phyloP scores from a whole-genome alignment of 2,888 invertebrate species.

The Agonopterix subpropinquella region DNA sequence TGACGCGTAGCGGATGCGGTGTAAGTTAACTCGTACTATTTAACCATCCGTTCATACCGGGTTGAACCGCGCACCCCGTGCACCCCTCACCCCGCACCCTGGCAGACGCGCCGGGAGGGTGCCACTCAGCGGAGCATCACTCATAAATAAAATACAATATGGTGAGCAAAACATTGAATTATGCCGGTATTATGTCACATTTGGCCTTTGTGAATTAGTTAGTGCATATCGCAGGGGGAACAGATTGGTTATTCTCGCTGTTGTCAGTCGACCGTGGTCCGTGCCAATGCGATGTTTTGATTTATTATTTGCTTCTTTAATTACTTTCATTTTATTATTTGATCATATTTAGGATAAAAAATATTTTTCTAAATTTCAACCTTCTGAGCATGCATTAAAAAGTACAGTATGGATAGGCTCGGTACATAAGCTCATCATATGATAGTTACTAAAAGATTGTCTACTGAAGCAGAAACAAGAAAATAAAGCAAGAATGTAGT shows the following conservation, averaged over 20 bases:
- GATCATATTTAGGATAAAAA: not conserved
- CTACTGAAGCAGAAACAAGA: not conserved
- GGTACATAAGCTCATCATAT: no score
- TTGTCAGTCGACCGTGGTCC: constrained; percentile 45
- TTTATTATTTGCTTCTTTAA: constrained; percentile 31
- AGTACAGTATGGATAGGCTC: no score
- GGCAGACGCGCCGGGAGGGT: constrained; percentile 12
- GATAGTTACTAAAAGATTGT: no score
- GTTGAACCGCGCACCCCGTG: constrained; percentile 50
- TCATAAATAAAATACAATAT: constrained; percentile 78
- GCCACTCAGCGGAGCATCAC: constrained; percentile 61
- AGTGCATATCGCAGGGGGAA: constrained; percentile 51
- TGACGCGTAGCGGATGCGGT: constrained; percentile 69
- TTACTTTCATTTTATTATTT: not conserved
- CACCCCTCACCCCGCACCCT: constrained; percentile 10
- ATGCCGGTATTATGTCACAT: constrained; percentile 75
- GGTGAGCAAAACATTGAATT: constrained; percentile 77
- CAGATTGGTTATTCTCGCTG: constrained; percentile 51
- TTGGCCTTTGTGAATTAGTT: constrained; percentile 75
- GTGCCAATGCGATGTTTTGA: constrained; percentile 22
- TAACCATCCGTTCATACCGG: constrained; percentile 70
- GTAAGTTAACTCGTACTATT: constrained; percentile 73
- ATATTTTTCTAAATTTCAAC: no score
- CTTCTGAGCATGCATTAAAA: no score
- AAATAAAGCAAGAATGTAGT: not conserved